Conservation (phyloP, 1,140 invertebrate genomes). For the Drosophila erecta region DNA sequence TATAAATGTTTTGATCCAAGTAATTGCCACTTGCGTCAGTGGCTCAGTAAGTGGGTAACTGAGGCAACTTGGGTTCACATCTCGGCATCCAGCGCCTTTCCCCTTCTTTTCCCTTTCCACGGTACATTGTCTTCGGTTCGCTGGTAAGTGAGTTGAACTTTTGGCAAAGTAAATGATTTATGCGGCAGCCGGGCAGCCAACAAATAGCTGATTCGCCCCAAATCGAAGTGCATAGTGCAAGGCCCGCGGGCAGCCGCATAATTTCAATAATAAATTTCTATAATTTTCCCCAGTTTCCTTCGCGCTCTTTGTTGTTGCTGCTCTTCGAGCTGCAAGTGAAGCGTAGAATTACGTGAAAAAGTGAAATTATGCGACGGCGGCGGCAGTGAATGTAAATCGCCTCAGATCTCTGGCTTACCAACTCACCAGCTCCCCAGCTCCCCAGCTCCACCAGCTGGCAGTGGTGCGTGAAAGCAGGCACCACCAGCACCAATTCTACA, state of each 20-base stretch:
- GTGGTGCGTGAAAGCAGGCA: slow-evolving; percentile 71
- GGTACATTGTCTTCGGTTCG: slow-evolving; percentile 7
- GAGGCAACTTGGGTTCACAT: slow-evolving; percentile 27
- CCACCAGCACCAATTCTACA: slow-evolving; percentile 12
- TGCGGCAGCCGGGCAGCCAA: slow-evolving; percentile 49
- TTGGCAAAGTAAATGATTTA: slow-evolving; percentile 64
- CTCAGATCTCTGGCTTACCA: slow-evolving; percentile 16
- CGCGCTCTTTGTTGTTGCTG: background rate
- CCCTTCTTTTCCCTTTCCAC: too few relatives aligned
- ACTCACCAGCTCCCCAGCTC: slow-evolving; percentile 2
- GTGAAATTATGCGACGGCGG: slow-evolving; percentile 74
- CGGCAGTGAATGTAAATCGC: slow-evolving; percentile 50
- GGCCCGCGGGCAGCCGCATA: slow-evolving; percentile 9
- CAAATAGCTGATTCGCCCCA: slow-evolving; percentile 48
- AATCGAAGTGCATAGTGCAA: slow-evolving; percentile 14
- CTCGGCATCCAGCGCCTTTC: background rate
- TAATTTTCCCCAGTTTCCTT: slow-evolving; percentile 61
- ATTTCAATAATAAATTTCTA: slow-evolving; percentile 79
- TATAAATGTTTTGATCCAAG: slow-evolving; percentile 49
- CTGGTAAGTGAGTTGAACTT: slow-evolving; percentile 66
- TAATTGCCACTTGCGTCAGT: slow-evolving; percentile 48
- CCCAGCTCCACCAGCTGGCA: slow-evolving; percentile 16
- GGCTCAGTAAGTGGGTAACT: slow-evolving; percentile 30
- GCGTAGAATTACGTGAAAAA: slow-evolving; percentile 82
- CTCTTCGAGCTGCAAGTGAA: slow-evolving; percentile 60